Conservation (phyloP, 2,888 invertebrate genomes). For the Pandemis cinnamomeana region DNA sequence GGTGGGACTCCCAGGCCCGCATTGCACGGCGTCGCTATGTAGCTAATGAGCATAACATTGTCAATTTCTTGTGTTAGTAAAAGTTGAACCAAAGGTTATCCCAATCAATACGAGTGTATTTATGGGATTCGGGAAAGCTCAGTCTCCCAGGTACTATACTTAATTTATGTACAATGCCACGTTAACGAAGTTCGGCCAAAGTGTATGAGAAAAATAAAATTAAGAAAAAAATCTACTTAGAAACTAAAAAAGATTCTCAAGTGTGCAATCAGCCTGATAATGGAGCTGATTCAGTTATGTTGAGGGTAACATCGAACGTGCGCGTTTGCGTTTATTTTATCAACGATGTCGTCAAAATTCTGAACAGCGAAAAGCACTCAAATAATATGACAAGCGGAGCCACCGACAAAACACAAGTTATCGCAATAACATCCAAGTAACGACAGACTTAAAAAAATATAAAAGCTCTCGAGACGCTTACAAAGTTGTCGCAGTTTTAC, state of each 20-base stretch:
- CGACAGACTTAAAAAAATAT: slow-evolving; percentile 37
- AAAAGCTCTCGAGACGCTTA: slow-evolving; percentile 43
- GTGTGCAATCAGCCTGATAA: slow-evolving; percentile 7
- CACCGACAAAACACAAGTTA: slow-evolving; percentile 22
- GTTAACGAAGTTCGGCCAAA: slow-evolving; percentile 10
- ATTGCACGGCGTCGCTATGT: no score
- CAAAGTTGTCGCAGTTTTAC: slow-evolving; percentile 49
- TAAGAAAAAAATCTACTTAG: slow-evolving; percentile 5
- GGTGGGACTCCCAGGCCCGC: no score
- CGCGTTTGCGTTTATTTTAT: slow-evolving; percentile 13
- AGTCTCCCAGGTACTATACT: no score
- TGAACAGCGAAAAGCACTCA: slow-evolving; percentile 25
- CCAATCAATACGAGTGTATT: no score
- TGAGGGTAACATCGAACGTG: slow-evolving; percentile 3
- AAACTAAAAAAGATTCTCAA: background rate
- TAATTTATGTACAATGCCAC: background rate
- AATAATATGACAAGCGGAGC: slow-evolving; percentile 9
- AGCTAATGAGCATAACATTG: no score
- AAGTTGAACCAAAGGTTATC: no score
- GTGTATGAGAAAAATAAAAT: background rate
- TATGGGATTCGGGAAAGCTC: no score
- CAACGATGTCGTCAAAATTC: slow-evolving; percentile 9
- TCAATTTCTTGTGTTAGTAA: no score
- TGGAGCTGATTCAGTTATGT: background rate
- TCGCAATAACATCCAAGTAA: slow-evolving; percentile 32